These are phyloP conservation scores for Spermophilus dauricus DNA, from an alignment of 2,113 vertebrate genomes.

Conservation along the genomic window DNA sequence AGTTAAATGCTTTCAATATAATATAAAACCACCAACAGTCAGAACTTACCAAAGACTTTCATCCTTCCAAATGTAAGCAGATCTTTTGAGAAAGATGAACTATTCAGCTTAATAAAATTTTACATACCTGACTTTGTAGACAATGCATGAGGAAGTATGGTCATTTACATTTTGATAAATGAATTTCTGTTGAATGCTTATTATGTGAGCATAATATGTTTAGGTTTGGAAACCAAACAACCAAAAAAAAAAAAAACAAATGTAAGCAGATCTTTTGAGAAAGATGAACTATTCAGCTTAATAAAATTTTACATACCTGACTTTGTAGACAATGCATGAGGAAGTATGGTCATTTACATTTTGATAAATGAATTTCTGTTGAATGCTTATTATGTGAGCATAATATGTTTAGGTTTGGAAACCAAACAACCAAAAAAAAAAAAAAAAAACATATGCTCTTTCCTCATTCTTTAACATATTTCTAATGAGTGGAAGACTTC, in stretches of 20 bases:
- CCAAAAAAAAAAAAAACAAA: no score
- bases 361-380: no score
- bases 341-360: no score
- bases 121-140: not conserved
- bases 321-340: no score
- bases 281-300: no score
- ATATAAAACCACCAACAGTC: not conserved
- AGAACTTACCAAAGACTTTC: not conserved
- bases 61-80: not conserved
- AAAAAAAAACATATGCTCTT: constrained; percentile 65
- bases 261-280: no score
- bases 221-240: not conserved
- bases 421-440: no score
- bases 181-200: not conserved
- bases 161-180: not conserved
- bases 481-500: constrained; percentile 25
- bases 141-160: not conserved
- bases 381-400: no score
- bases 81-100: constrained; percentile 44
- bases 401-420: no score
- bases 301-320: no score
- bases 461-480: constrained; percentile 35
- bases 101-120: constrained; percentile 48
- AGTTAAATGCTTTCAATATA: constrained; percentile 71
- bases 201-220: not conserved